phyloP scores from a whole-genome alignment of 2,888 invertebrate genomes.

The Lithophane ornitopus region DNA sequence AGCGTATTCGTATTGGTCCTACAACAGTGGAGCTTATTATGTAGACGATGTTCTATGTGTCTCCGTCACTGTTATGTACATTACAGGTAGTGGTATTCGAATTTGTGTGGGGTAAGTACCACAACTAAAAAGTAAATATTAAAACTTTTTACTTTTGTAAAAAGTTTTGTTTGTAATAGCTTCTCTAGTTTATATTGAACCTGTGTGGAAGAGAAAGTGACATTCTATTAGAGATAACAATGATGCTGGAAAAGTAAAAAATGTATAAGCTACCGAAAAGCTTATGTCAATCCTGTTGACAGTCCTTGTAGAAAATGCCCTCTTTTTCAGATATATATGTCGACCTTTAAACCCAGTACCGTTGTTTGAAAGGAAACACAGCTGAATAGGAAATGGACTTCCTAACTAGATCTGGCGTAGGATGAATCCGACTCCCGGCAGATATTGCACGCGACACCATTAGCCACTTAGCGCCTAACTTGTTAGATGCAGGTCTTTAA shows the following conservation, averaged over 20 bases:
- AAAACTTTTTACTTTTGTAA: no score
- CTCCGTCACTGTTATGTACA: no score
- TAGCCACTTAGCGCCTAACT: slow-evolving; percentile 22
- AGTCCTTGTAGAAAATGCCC: neutral
- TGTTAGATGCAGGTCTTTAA: neutral
- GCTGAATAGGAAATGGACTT: slow-evolving; percentile 45
- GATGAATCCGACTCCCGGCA: slow-evolving; percentile 9
- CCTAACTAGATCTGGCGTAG: slow-evolving; percentile 42
- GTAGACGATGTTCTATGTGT: no score
- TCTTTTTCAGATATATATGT: neutral
- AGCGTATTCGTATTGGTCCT: no score
- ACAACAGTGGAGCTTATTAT: no score
- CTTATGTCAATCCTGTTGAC: neutral
- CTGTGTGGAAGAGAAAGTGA: neutral
- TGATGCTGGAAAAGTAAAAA: neutral
- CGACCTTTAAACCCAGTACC: neutral
- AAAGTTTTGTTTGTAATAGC: no score
- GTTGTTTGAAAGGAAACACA: slow-evolving; percentile 32
- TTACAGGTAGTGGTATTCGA: no score
- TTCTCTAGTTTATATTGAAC: no score
- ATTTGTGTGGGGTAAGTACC: no score
- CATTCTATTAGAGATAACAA: neutral
- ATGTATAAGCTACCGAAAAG: neutral
- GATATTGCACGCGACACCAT: slow-evolving; percentile 21
- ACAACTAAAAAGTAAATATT: no score